Conservation (phyloP, 2,888 invertebrate species). For the Brachylomia viminalis region DNA sequence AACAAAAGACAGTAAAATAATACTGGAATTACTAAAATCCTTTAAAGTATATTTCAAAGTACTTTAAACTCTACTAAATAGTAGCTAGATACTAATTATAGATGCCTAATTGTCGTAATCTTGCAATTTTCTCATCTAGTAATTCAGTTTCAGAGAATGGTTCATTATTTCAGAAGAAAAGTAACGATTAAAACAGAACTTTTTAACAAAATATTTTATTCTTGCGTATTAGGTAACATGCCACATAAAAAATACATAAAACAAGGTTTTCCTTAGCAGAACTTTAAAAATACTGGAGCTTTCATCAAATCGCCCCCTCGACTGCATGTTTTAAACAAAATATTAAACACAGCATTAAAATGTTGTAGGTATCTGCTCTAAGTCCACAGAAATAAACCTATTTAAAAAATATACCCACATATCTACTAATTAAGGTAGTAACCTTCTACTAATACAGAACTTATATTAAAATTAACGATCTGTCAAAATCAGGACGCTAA, state of each 20-base stretch:
- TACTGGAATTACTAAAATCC: no score
- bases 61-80: no score
- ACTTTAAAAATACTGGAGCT: constrained; percentile 3
- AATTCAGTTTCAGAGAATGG: no score
- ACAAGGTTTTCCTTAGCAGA: constrained; percentile 1
- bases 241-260: constrained; percentile 24
- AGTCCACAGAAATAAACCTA: not conserved
- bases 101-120: no score
- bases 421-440: not conserved
- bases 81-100: no score
- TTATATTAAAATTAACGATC: constrained; percentile 61
- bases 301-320: not conserved
- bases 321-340: not conserved
- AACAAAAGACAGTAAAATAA: no score
- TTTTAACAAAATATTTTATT: no score
- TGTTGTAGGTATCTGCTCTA: not conserved
- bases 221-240: no score
- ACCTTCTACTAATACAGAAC: constrained; percentile 2
- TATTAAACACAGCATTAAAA: not conserved
- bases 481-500: constrained; percentile 26
- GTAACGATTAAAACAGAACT: no score
- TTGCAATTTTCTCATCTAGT: no score
- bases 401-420: not conserved
- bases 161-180: no score
- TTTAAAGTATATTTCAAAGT: no score